Evolutionary conservation across 2,113 vertebrate genomes (phyloP).

Genomic region (Crocuta crocuta): DNA sequence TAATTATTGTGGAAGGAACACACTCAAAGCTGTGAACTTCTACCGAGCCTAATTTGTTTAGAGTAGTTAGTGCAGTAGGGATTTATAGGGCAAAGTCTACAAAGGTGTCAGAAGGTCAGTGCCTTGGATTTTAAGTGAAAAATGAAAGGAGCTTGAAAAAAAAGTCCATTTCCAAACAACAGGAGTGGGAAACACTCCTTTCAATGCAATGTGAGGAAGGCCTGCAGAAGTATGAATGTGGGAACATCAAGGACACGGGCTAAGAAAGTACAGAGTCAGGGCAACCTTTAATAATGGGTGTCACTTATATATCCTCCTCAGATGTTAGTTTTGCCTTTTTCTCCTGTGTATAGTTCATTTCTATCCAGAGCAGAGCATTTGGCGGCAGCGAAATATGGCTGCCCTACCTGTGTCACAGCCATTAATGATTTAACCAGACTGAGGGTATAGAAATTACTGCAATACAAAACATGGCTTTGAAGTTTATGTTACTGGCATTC

Average conservation of each 20-base stretch:
- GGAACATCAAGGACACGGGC: neutral
- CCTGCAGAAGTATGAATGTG: neutral
- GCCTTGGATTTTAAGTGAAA: neutral
- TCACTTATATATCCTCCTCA: fast-evolving
- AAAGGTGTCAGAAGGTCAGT: neutral
- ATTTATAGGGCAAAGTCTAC: neutral
- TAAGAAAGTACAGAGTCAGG: neutral
- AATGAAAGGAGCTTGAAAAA: neutral
- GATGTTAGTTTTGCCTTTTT: neutral
- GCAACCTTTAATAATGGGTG: neutral
- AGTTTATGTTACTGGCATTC: neutral
- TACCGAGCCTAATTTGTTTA: neutral
- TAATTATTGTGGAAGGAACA: neutral
- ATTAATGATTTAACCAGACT: neutral
- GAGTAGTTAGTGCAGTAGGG: neutral
- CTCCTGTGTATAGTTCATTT: neutral
- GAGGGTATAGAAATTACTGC: neutral
- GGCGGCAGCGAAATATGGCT: neutral
- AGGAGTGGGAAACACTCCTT: neutral
- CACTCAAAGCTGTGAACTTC: neutral
- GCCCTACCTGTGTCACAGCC: too few species aligned
- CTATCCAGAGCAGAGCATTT: neutral
- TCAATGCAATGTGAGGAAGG: neutral
- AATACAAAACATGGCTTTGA: neutral
- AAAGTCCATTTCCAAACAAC: neutral